Evolutionary conservation across 2,113 vertebrate genomes (phyloP), one percentile per base, ranked within the genome.

Genomic region (Emydura subglobosa): DNA sequence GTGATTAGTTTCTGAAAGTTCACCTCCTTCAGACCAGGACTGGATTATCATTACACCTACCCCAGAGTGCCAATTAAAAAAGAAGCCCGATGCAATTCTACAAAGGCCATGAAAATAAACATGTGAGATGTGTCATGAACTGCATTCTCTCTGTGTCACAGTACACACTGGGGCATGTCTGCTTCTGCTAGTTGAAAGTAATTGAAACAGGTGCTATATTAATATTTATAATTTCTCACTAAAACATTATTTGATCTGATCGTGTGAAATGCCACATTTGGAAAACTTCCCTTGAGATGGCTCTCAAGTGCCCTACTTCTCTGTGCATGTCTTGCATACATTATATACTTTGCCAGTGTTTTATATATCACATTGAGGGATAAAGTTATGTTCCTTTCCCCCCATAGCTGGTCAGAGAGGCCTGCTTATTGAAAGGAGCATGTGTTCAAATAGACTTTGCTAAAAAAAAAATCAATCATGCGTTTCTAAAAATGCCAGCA

Each of bases 211-310:
- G 92, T 74, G 85, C 93, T 34, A 27, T 31, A 65, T 95, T 82
- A 93, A 94, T 92, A 96, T 93, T 94, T 76, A 97, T 95, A 84
- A 88, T 54, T 80, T 83, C 68, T 91, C 74, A 2, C 83, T 88
- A 86, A 94, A 96, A 34, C 42, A 54, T 81, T 42, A 6, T 86
- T 42, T 91, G 91, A 88, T 90, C 85, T 86, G 39, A 79, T 89
- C 7, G 8, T 54, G 81, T 72, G 74, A 84, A 89, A 82, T 17
- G 83, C 81, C 86, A 91, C 39, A 0, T 0, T 4, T 22, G 57
- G 47, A 92, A 68, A 80, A 12, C 84, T 85, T 59, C 34, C 79
- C 34, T 78, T n/a, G 87, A 80, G 61, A 51, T 31, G 10, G 27
- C 86, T 93, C 89, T 87, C 21, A 2, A 34, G 83, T 4, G 42